Conservation (phyloP, 1,140 invertebrate genomes). For the Nebria ingens region DNA sequence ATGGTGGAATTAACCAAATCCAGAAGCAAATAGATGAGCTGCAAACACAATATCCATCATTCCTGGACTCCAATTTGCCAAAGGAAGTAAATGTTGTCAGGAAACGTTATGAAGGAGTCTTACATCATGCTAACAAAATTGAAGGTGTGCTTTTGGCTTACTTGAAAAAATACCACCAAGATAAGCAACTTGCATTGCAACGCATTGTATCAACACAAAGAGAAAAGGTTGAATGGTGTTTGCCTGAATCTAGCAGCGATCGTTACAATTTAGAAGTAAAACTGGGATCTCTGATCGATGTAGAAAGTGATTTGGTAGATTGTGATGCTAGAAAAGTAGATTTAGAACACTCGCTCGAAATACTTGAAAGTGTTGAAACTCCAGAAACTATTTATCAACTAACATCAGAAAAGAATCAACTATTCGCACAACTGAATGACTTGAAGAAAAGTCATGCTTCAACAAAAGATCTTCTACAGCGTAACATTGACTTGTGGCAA, state of each 20-base stretch:
- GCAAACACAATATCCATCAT: conserved; percentile 65
- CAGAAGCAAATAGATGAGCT: conserved; percentile 58
- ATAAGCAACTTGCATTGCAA: conserved; percentile 71
- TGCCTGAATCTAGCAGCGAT: conserved; percentile 76
- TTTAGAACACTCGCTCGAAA: conserved; percentile 52
- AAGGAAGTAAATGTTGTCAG: conserved; percentile 71
- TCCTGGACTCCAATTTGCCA: conserved; percentile 60
- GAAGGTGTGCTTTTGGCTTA: conserved; percentile 68
- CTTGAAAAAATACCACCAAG: conserved; percentile 78
- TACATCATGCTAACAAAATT: conserved; percentile 67
- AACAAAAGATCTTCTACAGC: conserved; percentile 58
- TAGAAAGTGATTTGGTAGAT: conserved; percentile 59
- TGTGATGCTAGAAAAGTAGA: conserved; percentile 54
- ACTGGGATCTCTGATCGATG: conserved; percentile 66
- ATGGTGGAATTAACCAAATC: conserved; percentile 55
- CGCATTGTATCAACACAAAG: conserved; percentile 65
- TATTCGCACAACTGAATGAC: conserved; percentile 55
- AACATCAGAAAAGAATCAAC: conserved; percentile 49
- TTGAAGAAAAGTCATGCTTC: conserved; percentile 53
- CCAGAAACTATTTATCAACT: conserved; percentile 53
- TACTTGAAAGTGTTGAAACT: conserved; percentile 56
- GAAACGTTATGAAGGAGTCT: conserved; percentile 64
- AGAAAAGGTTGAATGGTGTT: conserved; percentile 89
- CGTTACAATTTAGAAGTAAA: conserved; percentile 90
- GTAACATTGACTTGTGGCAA: conserved; percentile 67